Evolutionary conservation across 2,797 vertebrate species (phyloP).

Genomic region (Sphenodon punctatus): DNA sequence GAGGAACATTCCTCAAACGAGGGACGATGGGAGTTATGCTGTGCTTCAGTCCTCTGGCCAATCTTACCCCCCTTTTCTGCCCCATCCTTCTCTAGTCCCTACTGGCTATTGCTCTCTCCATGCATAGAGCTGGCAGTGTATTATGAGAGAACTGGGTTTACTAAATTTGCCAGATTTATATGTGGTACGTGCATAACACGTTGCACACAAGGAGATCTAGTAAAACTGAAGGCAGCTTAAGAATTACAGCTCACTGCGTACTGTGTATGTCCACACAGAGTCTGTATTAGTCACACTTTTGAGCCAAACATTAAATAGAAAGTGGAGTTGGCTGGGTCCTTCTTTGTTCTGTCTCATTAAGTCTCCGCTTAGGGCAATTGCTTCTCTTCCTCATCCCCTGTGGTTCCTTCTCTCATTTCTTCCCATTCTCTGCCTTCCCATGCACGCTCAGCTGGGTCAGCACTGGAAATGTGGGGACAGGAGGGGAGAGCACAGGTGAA

Average conservation of each 20-base stretch:
- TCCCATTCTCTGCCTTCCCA: background rate
- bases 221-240: background rate
- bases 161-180: background rate
- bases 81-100: too few relatives aligned
- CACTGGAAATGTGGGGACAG: background rate
- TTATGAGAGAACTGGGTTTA: background rate
- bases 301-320: background rate
- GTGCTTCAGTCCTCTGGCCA: too few relatives aligned
- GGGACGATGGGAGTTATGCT: too few relatives aligned
- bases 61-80: too few relatives aligned
- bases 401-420: background rate
- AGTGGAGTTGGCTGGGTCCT: background rate
- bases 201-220: background rate
- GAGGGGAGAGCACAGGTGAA: background rate
- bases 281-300: too few relatives aligned
- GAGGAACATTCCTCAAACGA: rapidly evolving
- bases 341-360: background rate
- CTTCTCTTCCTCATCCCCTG: background rate
- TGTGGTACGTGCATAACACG: background rate
- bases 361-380: background rate
- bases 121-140: too few relatives aligned
- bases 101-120: too few relatives aligned
- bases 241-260: too few relatives aligned
- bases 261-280: too few relatives aligned
- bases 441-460: background rate